Evolutionary conservation across 2,888 invertebrate species (phyloP).

Genomic region (Cephus rjabovi): DNA sequence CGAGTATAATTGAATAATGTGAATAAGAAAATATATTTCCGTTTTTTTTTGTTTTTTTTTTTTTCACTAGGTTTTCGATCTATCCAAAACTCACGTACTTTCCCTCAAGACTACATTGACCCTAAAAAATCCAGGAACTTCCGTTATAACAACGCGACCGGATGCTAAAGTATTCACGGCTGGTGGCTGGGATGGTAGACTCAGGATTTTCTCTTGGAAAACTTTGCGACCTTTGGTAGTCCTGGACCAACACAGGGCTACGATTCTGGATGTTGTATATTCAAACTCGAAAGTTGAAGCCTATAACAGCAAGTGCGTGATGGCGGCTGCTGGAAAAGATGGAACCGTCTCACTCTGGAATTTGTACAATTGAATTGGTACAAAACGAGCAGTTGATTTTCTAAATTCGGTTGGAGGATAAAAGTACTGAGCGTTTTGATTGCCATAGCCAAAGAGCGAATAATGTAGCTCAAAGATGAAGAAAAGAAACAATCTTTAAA

Average conservation of each 20-base stretch:
- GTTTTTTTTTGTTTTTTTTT: neutral
- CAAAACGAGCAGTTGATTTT: neutral
- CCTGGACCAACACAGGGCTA: constrained; percentile 78
- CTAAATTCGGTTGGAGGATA: neutral
- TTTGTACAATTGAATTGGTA: constrained; percentile 74
- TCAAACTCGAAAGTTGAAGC: constrained; percentile 74
- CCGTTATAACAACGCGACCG: constrained; percentile 74
- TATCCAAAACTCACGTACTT: constrained; percentile 50
- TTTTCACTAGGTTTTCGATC: constrained; percentile 48
- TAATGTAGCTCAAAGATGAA: neutral
- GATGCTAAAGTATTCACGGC: constrained; percentile 81
- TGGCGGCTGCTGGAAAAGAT: constrained; percentile 82
- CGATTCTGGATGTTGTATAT: constrained; percentile 79
- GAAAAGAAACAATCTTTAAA: neutral
- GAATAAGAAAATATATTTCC: neutral
- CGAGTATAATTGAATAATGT: neutral
- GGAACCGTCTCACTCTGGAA: constrained; percentile 84
- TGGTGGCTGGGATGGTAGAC: constrained; percentile 82
- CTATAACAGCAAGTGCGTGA: constrained; percentile 78
- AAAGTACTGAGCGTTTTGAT: neutral
- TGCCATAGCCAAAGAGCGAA: neutral
- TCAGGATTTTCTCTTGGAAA: constrained; percentile 84
- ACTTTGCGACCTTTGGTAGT: constrained; percentile 79
- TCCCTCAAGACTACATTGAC: constrained; percentile 68
- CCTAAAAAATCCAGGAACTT: constrained; percentile 81